Evolutionary conservation across 2,888 invertebrate genomes (phyloP), one percentile per base, ranked within the genome.

Genomic region (Stenichneumon culpator): DNA sequence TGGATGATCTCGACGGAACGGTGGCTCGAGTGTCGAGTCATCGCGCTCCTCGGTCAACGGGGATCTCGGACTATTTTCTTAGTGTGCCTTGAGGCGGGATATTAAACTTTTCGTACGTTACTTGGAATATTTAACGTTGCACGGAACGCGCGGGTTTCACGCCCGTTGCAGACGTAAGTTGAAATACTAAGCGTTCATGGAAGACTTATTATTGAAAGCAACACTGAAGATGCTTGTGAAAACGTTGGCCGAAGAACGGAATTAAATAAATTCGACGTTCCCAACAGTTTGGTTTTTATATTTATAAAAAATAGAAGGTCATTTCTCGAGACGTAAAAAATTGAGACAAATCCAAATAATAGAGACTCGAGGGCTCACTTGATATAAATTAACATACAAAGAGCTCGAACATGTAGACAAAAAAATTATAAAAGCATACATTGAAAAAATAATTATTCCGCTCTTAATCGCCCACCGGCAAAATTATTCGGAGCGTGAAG

Each of bases 1-100:
- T 81, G 74, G 73, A 84, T 81, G 39, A 84, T 81, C 81, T 63
- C 81, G 78, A 74, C 81, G 52, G 57, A 78, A 84, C 74, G 70
- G 44, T 47, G 74, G 52, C 79, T 63, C 52, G 54, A 75, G 79
- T 79, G 83, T 83, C 83, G 84, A 84, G 84, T 84, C 84, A 84
- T 84, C 73, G 5, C 73, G 68, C 54, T 69, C 67, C 65, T 79
- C 50, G 28, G 57, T 70, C 69, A 67, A 65, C 67, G 60, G 63
- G n/a, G 28, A 28, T 47, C 39, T 73, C 60, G 32, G 74, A 74
- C 74, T 74, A 74, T 74, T 74, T 74, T 63, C 32, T 47, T 36
- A 63, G 74, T 50, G 32, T 63, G 22, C 16, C 60, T 25, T 7
- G 28, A 47, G 44, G 47, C 36, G 14, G 32, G 19, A 57, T 3